Base-by-base conservation (phyloP, 1,140 invertebrate genomes). In the Diachasmimorpha longicaudata region DNA sequence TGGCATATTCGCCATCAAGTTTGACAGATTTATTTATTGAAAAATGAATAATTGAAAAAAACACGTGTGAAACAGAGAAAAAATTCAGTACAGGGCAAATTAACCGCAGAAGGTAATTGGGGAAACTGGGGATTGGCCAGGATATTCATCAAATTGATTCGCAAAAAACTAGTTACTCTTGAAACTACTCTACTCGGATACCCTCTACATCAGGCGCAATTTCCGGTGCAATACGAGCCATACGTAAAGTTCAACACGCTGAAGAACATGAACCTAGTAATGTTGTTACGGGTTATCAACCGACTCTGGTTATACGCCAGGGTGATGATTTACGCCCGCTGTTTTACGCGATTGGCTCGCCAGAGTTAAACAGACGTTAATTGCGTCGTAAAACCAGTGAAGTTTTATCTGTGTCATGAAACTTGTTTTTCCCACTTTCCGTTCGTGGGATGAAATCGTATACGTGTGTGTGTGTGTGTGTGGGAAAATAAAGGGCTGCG, bases 141-240 rank as follows among this genome's bases (percentile, higher is more conserved):
- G 6, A 31, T 31, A 31, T 31, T 31, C 31, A 31, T 31, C 31
- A 31, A 31, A 31, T 31, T 6, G 31, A 31, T 10, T 39, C 37
- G 4, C 10, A 39, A 74, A 75, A 58, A 68, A 58, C 77, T 77
- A 63, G 75, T 66, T 63, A 48, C 72, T 70, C 70, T 37, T 19
- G 14, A 11, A 23, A 44, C n/a, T n/a, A n/a, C n/a, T n/a, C n/a
- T n/a, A n/a, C n/a, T 68, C 66, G 23, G 55, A 55, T 39, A 19
- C 44, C 39, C 66, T 72, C 36, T 4, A 25, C 23, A 73, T 37
- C n/a, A 44, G 14, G 68, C 19, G 23, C 71, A 72, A 58, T 69
- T 72, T 55, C 48, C 48, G 1, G 14, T 0, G 39, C 13, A 42
- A 42, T 10, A 9, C 39, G 39, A 42, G 39, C 39, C 39, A 42